Evolutionary conservation across 1,140 invertebrate species (phyloP).

Genomic region (Pomacea maculata): DNA sequence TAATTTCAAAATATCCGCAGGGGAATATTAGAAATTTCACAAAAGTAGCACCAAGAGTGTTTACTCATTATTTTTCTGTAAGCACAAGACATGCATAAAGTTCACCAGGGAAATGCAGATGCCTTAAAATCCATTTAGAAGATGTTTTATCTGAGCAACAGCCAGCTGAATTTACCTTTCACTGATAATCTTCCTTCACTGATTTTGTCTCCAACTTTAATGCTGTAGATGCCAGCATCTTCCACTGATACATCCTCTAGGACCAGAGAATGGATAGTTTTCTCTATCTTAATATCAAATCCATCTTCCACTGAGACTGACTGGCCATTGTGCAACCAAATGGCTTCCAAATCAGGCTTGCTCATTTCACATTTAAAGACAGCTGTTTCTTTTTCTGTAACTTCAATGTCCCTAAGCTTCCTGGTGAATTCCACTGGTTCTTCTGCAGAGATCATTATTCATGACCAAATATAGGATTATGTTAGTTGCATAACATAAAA

Average conservation of each 20-base stretch:
- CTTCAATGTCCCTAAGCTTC: conserved; percentile 48
- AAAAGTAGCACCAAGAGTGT: no score
- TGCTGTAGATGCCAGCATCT: conserved; percentile 78
- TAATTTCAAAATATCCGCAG: no score
- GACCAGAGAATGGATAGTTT: conserved; percentile 68
- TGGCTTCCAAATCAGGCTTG: conserved; percentile 80
- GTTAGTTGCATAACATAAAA: no score
- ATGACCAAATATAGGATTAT: background rate
- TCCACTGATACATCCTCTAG: conserved; percentile 79
- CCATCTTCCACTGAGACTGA: conserved; percentile 66
- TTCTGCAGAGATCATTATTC: conserved; percentile 33
- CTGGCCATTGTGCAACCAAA: conserved; percentile 85
- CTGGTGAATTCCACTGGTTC: conserved; percentile 50
- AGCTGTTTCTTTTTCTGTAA: conserved; percentile 39
- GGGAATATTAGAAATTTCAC: no score
- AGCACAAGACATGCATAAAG: no score
- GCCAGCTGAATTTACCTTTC: conserved; percentile 36
- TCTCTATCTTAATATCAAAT: conserved; percentile 48
- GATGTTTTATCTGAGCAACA: no score
- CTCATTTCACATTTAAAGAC: conserved; percentile 67
- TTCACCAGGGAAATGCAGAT: no score
- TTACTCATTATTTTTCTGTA: no score
- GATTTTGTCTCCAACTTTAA: conserved; percentile 38
- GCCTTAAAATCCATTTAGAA: no score
- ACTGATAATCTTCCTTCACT: conserved; percentile 48